Base-by-base conservation (phyloP, 2,888 invertebrate species). In the Ochropleura leucogaster region DNA sequence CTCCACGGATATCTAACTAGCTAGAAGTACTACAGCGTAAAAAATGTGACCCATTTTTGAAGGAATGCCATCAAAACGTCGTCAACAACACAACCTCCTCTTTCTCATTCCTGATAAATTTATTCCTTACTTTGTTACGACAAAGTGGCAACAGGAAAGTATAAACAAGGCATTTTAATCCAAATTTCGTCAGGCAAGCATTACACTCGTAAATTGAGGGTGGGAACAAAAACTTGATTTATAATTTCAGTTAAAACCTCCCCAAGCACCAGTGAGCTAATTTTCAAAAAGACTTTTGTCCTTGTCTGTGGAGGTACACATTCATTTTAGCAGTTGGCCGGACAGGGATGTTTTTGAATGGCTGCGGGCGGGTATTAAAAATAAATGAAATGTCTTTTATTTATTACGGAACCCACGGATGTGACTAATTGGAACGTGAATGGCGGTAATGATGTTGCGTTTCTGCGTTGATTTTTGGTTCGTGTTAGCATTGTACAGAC, bases 251-350 rank as follows among this genome's bases (percentile, higher is more conserved):
- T 84, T 83, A 85, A 91, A 90, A 90, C 84, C 88, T 86, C 89
- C 84, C 88, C 84, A 82, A 88, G 89, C 89, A 89, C 82, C 85
- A 88, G 85, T 85, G 89, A 88, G 90, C 89, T 91, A 92, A 93
- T 93, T 93, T 93, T 89, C 87, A 91, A 92, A 86, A 91, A 92
- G 91, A 92, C 90, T 92, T 90, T 90, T 88, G 88, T 90, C 87
- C 89, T 87, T 87, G 77, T 76, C 76, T 70, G 81, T 79, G 86
- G 86, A 85, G 88, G 90, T 89, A 91, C 87, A 87, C 91, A 89
- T 93, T 91, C 89, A 92, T 93, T 91, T 87, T 87, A 84, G 82
- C 88, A 84, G 84, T 80, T 82, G 76, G 84, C 84, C 79, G 90
- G 89, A 88, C 88, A 88, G 85, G 86, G 85, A 89, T 87, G 87